Base-by-base conservation (phyloP, 2,113 vertebrate species). In the Uria aalge region DNA sequence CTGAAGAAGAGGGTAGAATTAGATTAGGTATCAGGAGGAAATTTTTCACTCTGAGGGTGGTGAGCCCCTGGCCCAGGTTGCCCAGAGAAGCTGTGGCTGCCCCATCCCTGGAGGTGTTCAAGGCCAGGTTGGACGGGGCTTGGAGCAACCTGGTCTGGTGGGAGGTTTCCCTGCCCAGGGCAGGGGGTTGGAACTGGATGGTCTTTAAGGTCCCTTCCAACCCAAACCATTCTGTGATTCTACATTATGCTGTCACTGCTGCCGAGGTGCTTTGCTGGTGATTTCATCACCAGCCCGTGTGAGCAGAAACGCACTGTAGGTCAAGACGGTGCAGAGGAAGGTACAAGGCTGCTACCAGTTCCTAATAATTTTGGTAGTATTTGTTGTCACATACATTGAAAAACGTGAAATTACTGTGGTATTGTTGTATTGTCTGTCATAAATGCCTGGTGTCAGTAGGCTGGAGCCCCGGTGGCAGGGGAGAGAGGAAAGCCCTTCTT, bases 201-300 rank as follows among this genome's bases (percentile, higher is more conserved):
- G 16, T 17, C 60, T 62, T 27, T 62, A 18, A 62, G 15, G 36
- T 62, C 24, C 36, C 60, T 62, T 38, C 36, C 36, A 27, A 27
- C n/a, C 7, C 60, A 27, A 24, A 6, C 57, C 34, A 24, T 24
- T 59, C 57, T 34, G 5, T n/a, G 32, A 57, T 34, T 34, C n/a
- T 62, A 5, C 23, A 15, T 40, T 29, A 0, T 48, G 27, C 55
- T 5, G 1, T 30, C 30, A 0, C 30, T 5, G 1, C 81, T 56
- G 76, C 48, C n/a, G 59, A 32, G 60, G 15, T 11, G 20, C n/a
- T 40, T 32, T 50, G n/a, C 29, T 30, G 62, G 56, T 38, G 26
- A n/a, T 48, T 55, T 15, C 17, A 7, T 45, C 43, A 16, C 43
- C 32, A n/a, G 24, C 30, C 26, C 26, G 3, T 3, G 1, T 1